Evolutionary conservation across 2,888 invertebrate species (phyloP).

Genomic region (Cantharis rufa): DNA sequence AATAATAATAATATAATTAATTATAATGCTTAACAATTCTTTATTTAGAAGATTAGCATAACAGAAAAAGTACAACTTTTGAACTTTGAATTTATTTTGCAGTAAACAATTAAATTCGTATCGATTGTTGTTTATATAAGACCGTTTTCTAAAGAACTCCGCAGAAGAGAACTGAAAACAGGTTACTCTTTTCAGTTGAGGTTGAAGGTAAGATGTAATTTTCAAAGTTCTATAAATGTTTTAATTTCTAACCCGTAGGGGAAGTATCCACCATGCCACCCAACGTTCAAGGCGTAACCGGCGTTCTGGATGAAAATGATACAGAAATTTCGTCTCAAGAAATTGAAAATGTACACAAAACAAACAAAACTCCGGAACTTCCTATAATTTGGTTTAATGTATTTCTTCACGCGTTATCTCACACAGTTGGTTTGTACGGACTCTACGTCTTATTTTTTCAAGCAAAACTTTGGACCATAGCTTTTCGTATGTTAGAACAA

Average conservation of each 20-base stretch:
- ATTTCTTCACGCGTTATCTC: constrained; percentile 73
- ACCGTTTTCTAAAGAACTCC: background rate
- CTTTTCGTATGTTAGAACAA: constrained; percentile 69
- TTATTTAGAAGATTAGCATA: background rate
- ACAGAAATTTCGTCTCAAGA: constrained; percentile 52
- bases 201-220: background rate
- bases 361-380: constrained; percentile 31
- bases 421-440: constrained; percentile 76
- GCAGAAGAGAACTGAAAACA: background rate
- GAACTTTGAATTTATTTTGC: background rate
- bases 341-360: constrained; percentile 47
- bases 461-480: constrained; percentile 72
- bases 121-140: background rate
- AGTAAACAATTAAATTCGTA: background rate
- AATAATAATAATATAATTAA: too few relatives aligned
- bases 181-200: background rate
- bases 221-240: background rate
- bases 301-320: constrained; percentile 70
- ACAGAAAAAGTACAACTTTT: background rate
- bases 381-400: constrained; percentile 84
- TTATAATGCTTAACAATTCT: background rate
- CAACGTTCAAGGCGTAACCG: constrained; percentile 48
- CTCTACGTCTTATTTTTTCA: constrained; percentile 72
- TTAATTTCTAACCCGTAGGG: background rate
- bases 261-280: background rate